Base-by-base conservation (phyloP, 2,113 vertebrate species). In the Oncorhynchus gorbuscha region DNA sequence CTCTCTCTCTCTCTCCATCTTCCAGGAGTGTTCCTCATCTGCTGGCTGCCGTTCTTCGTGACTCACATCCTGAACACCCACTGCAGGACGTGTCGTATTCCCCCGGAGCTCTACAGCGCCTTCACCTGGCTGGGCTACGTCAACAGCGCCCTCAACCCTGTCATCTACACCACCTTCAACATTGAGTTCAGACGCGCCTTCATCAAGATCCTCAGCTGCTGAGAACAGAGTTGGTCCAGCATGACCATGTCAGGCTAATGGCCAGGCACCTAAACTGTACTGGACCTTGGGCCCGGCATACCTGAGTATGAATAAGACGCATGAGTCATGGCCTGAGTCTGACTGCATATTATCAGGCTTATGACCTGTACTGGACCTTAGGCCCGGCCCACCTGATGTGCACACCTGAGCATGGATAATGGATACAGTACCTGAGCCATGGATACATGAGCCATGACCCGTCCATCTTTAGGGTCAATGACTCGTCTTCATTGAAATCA, bases 81-180 rank as follows among this genome's bases (percentile, higher is more conserved):
- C 91, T 98, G 97, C 87, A 88, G 89, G n/a, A 92, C 93, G 59
- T 98, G 97, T 84, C 90, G 91, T 0, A 84, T 98, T 58, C 92
- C 96, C 32, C 92, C 95, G 2, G 90, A 89, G 85, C 93, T 98
- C 55, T 98, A 98, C 89, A 94, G 96, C 28, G 95, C 95, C 79
- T 96, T 96, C 72, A 97, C 95, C 2, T 98, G 97, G 97, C 94
- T 98, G 18, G 96, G 96, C 12, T 98, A 98, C 0, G 90, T 97
- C 83, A 98, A 98, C 92, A 97, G 96, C 0, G 96, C 96, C 73
- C 95, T 98, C 79, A 98, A 98, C 86, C 96, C 97, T 0, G 87
- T 97, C 85, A 97, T 97, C 89, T 98, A 98, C 83, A 98, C 96
- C 39, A 97, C 95, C 74, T 98, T 97, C 93, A 98, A 97, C 87